A percentile compares a stretch with the other conserved stretches of the same genome.
These are phyloP conservation scores for Tachina lurida DNA, from an alignment of 2,888 invertebrate genomes.

Conservation along the genomic window DNA sequence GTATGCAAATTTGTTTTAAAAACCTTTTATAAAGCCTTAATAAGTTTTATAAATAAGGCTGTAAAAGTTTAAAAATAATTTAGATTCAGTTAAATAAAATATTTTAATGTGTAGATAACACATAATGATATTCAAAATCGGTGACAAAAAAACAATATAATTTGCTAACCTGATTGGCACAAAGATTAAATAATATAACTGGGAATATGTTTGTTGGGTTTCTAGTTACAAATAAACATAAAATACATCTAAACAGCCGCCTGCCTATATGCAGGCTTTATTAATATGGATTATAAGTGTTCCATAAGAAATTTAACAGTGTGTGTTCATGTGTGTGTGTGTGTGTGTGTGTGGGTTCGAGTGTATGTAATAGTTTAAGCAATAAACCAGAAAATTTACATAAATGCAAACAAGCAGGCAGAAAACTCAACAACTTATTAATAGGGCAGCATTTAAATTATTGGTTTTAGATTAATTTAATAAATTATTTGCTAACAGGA, in stretches of 20 bases:
- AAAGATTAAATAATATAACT: background rate
- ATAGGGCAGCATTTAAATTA: constrained; percentile 63
- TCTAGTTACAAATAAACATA: background rate
- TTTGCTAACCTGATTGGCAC: too few species aligned
- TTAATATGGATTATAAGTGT: constrained; percentile 48
- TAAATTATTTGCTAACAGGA: constrained; percentile 31
- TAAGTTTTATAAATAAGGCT: too few species aligned
- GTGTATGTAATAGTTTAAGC: background rate
- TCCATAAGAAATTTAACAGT: background rate
- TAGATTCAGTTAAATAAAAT: too few species aligned
- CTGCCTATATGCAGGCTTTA: constrained; percentile 37
- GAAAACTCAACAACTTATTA: constrained; percentile 60
- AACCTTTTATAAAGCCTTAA: too few species aligned
- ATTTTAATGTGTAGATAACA: too few species aligned
- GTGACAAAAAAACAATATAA: too few species aligned
- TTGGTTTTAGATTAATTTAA: constrained; percentile 60
- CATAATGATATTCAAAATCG: too few species aligned
- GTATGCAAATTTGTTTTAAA: too few species aligned
- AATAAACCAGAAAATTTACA: constrained; percentile 25
- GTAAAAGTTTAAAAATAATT: too few species aligned
- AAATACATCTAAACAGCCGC: constrained; percentile 15
- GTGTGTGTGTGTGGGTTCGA: background rate
- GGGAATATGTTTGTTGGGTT: background rate
- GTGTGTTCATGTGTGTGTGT: background rate
- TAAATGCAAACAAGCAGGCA: constrained; percentile 31